Conservation (phyloP, 2,888 invertebrate genomes). For the Sphaeridia pumilis region DNA sequence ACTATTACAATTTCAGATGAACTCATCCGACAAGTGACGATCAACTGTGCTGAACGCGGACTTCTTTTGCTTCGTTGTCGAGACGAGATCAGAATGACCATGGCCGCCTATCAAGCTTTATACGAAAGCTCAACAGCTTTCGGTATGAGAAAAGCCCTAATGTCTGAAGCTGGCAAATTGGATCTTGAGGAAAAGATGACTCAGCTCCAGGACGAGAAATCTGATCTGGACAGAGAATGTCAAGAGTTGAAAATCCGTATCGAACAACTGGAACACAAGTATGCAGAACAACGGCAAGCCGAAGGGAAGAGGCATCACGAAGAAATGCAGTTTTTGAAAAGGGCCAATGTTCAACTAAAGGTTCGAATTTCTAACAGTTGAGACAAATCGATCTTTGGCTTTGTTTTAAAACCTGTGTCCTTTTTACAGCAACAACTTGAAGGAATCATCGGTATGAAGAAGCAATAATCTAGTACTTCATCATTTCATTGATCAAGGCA, state of each 20-base stretch:
- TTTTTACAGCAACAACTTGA: constrained; percentile 70
- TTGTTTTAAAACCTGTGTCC: constrained; percentile 18
- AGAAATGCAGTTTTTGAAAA: constrained; percentile 80
- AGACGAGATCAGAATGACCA: constrained; percentile 92
- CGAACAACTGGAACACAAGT: constrained; percentile 70
- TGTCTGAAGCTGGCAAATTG: constrained; percentile 42
- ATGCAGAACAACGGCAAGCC: constrained; percentile 68
- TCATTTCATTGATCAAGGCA: no score
- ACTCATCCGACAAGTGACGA: constrained; percentile 85
- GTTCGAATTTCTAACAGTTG: constrained; percentile 41
- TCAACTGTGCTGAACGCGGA: constrained; percentile 93
- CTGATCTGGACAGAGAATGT: constrained; percentile 52
- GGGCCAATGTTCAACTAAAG: constrained; percentile 87
- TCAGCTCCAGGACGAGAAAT: constrained; percentile 54
- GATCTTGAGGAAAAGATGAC: constrained; percentile 55
- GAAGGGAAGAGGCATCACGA: constrained; percentile 88
- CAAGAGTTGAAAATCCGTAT: constrained; percentile 56
- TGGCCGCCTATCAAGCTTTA: constrained; percentile 90
- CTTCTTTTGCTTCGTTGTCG: constrained; percentile 80
- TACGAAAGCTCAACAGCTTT: constrained; percentile 97
- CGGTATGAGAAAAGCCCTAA: constrained; percentile 93
- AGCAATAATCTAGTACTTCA: no score
- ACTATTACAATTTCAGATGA: constrained; percentile 52
- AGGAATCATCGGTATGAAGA: constrained; percentile 88
- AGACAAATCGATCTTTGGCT: not conserved